Percentiles rank a stretch among this genome's conserved stretches.
These are phyloP conservation scores for Acleris cristana DNA, from an alignment of 2,888 invertebrate species.

Conservation along the genomic window DNA sequence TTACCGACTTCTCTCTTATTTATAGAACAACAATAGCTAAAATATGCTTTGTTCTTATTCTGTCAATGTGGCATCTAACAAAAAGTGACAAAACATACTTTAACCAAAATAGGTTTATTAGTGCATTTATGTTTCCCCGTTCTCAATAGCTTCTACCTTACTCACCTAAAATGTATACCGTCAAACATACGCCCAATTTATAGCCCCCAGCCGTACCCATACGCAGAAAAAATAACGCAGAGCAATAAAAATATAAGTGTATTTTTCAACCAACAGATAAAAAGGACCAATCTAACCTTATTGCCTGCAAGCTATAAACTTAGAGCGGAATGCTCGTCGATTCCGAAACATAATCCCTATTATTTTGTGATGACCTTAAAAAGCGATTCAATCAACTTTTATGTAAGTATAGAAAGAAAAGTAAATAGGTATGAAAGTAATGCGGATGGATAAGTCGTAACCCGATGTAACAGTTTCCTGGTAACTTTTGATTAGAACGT, in stretches of 20 bases:
- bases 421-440: constrained; percentile 16
- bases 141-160: no score
- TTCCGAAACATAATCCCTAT: constrained; percentile 29
- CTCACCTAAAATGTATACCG: background rate
- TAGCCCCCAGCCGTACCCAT: background rate
- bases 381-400: constrained; percentile 31
- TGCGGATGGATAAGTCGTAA: constrained; percentile 32
- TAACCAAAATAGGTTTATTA: no score
- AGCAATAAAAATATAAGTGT: constrained; percentile 28
- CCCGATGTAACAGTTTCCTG: constrained; percentile 23
- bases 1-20: no score
- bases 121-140: no score
- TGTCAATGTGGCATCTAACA: no score
- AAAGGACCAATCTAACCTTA: constrained; percentile 35
- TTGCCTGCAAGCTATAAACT: constrained; percentile 29
- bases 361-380: constrained; percentile 34
- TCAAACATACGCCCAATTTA: background rate
- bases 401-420: constrained; percentile 14
- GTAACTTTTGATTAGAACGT: constrained; percentile 35
- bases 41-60: no score
- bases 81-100: no score
- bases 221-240: background rate
- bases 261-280: constrained; percentile 30
- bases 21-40: no score
- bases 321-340: constrained; percentile 6